Evolutionary conservation across 2,113 vertebrate species (phyloP).

Genomic region (Cyprinodon brontotheroides): DNA sequence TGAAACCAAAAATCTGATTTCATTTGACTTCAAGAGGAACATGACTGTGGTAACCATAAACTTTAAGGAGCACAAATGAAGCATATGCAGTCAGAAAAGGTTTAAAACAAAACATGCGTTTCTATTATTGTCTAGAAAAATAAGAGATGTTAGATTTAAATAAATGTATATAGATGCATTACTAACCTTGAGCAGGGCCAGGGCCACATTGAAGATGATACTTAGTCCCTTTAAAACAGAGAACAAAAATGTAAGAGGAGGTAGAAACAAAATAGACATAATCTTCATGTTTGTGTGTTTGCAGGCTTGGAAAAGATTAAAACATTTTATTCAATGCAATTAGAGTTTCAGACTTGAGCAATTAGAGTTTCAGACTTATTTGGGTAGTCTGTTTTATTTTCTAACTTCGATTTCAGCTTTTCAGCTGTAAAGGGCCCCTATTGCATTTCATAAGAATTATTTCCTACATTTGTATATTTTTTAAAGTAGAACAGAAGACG

Average conservation of each 20-base stretch:
- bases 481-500: no score
- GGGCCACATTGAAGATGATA: constrained; percentile 96
- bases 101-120: not conserved
- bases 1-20: not conserved
- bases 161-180: not conserved
- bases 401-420: no score
- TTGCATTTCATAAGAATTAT: not conserved
- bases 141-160: not conserved
- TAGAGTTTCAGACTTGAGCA: not conserved
- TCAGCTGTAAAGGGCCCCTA: no score
- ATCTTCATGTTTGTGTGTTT: fast-evolving
- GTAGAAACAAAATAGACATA: not conserved
- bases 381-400: no score
- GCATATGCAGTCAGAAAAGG: not conserved
- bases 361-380: not conserved
- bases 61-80: not conserved
- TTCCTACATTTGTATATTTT: no score
- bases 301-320: not conserved
- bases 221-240: constrained; percentile 88
- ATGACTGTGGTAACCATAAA: not conserved
- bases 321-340: not conserved
- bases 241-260: constrained; percentile 1
- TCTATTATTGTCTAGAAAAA: not conserved
- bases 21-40: not conserved
- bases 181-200: constrained; percentile 96